These are phyloP conservation scores for Lacerta agilis DNA, from an alignment of 2,797 vertebrate genomes.

Conservation along the genomic window DNA sequence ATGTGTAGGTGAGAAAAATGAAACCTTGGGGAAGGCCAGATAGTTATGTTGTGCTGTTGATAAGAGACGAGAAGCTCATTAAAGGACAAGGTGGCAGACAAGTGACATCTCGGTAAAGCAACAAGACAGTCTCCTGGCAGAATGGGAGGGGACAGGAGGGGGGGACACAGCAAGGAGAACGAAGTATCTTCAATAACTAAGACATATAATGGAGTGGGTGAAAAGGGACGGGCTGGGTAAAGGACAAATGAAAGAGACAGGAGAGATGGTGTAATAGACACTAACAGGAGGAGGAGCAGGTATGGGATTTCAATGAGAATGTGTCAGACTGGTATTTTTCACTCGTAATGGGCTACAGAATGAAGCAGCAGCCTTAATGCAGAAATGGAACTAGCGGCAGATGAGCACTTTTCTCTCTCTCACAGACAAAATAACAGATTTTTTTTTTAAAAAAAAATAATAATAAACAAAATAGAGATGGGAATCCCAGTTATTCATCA, in stretches of 20 bases:
- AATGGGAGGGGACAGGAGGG: neutral
- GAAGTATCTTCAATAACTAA: neutral
- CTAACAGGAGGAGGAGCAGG: neutral
- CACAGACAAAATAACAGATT: neutral
- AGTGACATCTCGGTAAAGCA: neutral
- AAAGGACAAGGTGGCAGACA: neutral
- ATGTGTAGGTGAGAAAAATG: neutral
- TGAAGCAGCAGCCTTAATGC: neutral
- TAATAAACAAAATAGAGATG: neutral
- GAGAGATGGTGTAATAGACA: neutral
- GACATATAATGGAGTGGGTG: neutral
- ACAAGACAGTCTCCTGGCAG: neutral
- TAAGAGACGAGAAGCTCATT: constrained; percentile 2
- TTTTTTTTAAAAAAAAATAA: neutral
- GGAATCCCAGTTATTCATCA: neutral
- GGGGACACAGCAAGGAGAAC: no score
- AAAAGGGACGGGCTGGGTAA: neutral
- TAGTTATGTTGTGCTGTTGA: neutral
- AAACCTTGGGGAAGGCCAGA: neutral
- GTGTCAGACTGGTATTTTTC: neutral
- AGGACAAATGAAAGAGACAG: constrained; percentile 20
- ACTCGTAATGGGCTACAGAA: neutral
- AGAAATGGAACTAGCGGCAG: neutral
- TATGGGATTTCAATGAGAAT: constrained; percentile 3
- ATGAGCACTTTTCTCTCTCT: neutral